Evolutionary conservation across 2,113 vertebrate genomes (phyloP).

Genomic region (Globicephala melas): DNA sequence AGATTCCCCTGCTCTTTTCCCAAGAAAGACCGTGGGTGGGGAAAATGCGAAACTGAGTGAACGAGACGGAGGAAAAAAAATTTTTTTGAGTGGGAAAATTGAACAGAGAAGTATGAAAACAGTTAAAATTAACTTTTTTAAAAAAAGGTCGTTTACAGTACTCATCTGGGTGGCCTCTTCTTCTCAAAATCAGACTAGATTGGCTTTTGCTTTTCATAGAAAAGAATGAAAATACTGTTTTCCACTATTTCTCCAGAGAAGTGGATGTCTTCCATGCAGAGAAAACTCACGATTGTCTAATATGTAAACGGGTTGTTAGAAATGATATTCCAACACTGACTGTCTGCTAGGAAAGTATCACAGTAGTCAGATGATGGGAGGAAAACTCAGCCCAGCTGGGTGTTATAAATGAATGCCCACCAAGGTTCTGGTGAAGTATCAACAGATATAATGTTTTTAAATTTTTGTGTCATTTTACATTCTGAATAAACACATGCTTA

Average conservation of each 20-base stretch:
- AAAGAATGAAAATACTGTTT: conserved; percentile 7
- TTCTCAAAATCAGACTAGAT: neutral
- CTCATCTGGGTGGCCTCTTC: neutral
- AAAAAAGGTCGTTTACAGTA: neutral
- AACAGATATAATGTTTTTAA: neutral
- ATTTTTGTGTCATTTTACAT: neutral
- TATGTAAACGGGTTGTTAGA: neutral
- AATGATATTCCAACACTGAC: neutral
- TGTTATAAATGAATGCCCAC: neutral
- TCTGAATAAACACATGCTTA: neutral
- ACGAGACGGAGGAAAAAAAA: neutral
- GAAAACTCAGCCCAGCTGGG: neutral
- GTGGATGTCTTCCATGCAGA: neutral
- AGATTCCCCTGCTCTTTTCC: neutral
- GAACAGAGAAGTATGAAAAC: neutral
- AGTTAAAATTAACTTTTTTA: neutral
- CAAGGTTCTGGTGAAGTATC: neutral
- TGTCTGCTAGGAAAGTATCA: neutral
- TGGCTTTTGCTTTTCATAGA: neutral
- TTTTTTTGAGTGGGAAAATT: neutral
- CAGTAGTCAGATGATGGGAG: neutral
- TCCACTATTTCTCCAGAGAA: neutral
- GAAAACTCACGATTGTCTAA: neutral
- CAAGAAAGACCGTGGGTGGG: neutral
- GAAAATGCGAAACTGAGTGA: neutral